Percentiles rank a stretch among this genome's conserved stretches.
These are phyloP conservation scores for Drosophila albomicans DNA, from an alignment of 1,140 invertebrate species.

Conservation along the genomic window DNA sequence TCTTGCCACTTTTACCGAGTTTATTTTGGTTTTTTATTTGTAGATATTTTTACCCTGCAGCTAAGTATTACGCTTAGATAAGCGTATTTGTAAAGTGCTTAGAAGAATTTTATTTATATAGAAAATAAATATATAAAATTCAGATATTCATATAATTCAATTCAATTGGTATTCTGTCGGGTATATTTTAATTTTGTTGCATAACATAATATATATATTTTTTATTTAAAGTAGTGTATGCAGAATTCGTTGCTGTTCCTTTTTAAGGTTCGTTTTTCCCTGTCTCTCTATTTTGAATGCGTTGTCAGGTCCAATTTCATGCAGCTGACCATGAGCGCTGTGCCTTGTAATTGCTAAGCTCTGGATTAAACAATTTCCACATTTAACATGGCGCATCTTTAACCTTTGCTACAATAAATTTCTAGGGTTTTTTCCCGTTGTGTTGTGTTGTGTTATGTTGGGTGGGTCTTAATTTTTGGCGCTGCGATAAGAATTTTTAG, in stretches of 20 bases:
- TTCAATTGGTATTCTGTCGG: too few relatives aligned
- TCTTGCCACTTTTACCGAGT: constrained; percentile 39
- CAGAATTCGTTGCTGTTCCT: background rate
- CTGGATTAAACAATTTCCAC: constrained; percentile 82
- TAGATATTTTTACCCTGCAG: constrained; percentile 13
- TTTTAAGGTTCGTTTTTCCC: constrained; percentile 8
- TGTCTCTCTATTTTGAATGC: constrained; percentile 31
- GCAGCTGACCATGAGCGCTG: constrained; percentile 73
- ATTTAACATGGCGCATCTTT: constrained; percentile 81
- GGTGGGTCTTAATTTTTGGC: constrained; percentile 65
- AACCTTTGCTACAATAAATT: constrained; percentile 81
- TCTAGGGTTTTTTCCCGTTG: constrained; percentile 17
- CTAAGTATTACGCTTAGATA: background rate
- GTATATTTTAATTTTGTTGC: too few relatives aligned
- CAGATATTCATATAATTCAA: too few relatives aligned
- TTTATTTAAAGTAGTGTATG: constrained; percentile 1
- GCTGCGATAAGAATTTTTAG: constrained; percentile 79
- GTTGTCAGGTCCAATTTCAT: constrained; percentile 75
- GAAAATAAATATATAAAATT: too few relatives aligned
- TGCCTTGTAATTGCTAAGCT: constrained; percentile 74
- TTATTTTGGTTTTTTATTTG: constrained; percentile 33
- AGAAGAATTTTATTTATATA: too few relatives aligned
- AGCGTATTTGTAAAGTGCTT: background rate
- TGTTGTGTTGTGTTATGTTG: too few relatives aligned
- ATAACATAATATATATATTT: too few relatives aligned